Evolutionary conservation across 2,888 invertebrate species (phyloP), one percentile per base, ranked within the genome.

Genomic region (Meiosimyza platycephala): DNA sequence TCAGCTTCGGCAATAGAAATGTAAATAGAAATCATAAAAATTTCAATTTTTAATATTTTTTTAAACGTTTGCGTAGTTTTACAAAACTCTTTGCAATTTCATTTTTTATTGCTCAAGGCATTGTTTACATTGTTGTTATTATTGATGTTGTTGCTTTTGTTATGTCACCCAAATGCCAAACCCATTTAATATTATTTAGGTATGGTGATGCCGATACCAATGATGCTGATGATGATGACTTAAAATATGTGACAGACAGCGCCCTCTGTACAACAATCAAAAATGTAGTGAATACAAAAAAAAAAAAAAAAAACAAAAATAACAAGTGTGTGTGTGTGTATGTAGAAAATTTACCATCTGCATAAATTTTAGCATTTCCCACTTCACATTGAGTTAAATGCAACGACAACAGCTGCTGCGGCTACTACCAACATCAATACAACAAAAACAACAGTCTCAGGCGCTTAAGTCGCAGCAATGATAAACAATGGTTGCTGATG

Each of bases 401-500:
- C 51, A 52, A 52, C 52, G 18, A 13, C 22, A 54, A 67, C 54
- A 55, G 15, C 16, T 47, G 15, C 40, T 40, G 40, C 9, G 3
- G 40, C 6, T 40, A 9, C 40, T 6, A 9, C 40, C 12, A 52
- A 52, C 7, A 51, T 54, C 28, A 52, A 65, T 11, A 65, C 22
- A 51, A 52, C 13, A 51, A 65, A 47, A 47, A 11, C 33, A 40
- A 15, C 63, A 12, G 13, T 48, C 51, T 7, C 64, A 18, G 11
- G 1, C 13, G 9, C 1, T 22, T 22, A 48, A 64, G 18, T 64
- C 18, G 9, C 18, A 55, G 6, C 60, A 47, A 50, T 51, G 28
- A 71, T n/a, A 47, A 67, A 40, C 11, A 22, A 54, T 13, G 15
- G 55, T 54, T 16, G 59, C 52, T 68, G 60, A 72, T 72, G 73